Evolutionary conservation across 2,797 vertebrate species (phyloP).

Genomic region (Glossophaga mutica): DNA sequence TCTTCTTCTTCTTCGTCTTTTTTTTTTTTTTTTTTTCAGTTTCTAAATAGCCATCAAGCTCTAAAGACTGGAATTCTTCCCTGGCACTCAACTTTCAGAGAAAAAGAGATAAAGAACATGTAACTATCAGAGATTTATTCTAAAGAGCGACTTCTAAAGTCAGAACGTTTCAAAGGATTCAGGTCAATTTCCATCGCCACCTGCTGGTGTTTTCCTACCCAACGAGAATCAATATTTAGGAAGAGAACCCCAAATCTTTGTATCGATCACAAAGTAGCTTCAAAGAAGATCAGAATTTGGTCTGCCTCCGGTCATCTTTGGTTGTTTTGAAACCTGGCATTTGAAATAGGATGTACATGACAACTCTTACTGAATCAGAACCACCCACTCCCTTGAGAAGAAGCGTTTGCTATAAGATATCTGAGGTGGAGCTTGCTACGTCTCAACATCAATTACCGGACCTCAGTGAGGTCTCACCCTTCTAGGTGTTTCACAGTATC

Average conservation of each 20-base stretch:
- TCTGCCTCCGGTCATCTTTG: not conserved
- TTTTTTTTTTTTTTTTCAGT: not conserved
- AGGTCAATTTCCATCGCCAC: not conserved
- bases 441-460: not conserved
- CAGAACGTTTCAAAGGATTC: not conserved
- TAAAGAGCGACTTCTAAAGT: not conserved
- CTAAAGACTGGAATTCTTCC: not conserved
- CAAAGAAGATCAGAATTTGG: not conserved
- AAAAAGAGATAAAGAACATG: not conserved
- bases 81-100: not conserved
- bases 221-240: not conserved
- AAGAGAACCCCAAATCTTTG: not conserved
- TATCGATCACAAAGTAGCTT: not conserved
- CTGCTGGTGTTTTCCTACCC: not conserved
- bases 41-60: not conserved
- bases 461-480: not conserved
- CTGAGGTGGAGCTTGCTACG: not conserved
- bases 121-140: not conserved
- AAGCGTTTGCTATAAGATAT: not conserved
- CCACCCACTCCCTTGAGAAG: not conserved
- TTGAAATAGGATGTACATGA: not conserved
- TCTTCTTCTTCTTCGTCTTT: not conserved
- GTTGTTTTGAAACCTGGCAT: not conserved
- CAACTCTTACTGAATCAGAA: not conserved
- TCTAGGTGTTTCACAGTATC: not conserved